These are phyloP conservation scores for silkworm (Bombyx mori) DNA, from an alignment of 1,140 invertebrate species.

Conservation along the genomic window ASM3026992v2 NC_085128.1:16013001-16013500, in stretches of 20 bases:
- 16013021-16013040: background rate
- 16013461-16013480: conserved; percentile 87
- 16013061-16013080: conserved; percentile 85
- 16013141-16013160: conserved; percentile 81
- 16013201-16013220: conserved; percentile 4
- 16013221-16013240: background rate
- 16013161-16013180: conserved; percentile 80
- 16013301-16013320: conserved; percentile 25
- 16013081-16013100: conserved; percentile 81
- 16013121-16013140: conserved; percentile 80
- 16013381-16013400: conserved; percentile 83
- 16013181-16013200: conserved; percentile 36
- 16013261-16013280: background rate
- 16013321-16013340: conserved; percentile 74
- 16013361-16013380: conserved; percentile 79
- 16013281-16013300: conserved; percentile 14
- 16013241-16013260: background rate
- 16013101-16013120: conserved; percentile 78
- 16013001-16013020: background rate
- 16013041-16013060: conserved; percentile 79
- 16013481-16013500: conserved; percentile 85
- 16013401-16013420: conserved; percentile 82
- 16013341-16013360: conserved; percentile 77
- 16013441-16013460: conserved; percentile 85
- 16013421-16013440: conserved; percentile 79